These are phyloP conservation scores for Rhynchomys soricoides DNA, from an alignment of 2,113 vertebrate species.

Conservation along the genomic window DNA sequence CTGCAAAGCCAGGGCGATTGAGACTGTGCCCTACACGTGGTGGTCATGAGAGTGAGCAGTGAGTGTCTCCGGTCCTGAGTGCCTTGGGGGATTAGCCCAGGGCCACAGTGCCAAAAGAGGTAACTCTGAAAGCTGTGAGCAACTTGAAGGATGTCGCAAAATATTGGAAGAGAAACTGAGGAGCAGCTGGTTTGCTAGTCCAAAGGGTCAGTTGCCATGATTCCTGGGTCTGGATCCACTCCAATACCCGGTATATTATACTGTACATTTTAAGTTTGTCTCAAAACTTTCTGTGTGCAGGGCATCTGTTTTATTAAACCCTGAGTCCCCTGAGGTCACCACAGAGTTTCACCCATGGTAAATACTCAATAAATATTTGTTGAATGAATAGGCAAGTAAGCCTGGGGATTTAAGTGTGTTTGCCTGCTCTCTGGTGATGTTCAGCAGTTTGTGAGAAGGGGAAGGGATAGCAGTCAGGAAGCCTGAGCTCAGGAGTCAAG, in stretches of 20 bases:
- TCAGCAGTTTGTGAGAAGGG: background rate
- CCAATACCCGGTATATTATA: background rate
- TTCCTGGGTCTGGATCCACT: background rate
- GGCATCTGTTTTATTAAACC: background rate
- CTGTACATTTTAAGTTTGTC: background rate
- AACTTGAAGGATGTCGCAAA: background rate
- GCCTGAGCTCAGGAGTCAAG: background rate
- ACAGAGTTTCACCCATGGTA: background rate
- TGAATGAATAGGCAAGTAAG: background rate
- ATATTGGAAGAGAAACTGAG: background rate
- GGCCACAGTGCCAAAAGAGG: background rate
- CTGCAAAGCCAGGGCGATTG: background rate
- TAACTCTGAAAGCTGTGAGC: background rate
- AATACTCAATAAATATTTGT: background rate
- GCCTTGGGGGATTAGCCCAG: background rate
- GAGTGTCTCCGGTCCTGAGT: background rate
- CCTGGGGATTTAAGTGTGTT: background rate
- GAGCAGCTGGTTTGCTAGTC: background rate
- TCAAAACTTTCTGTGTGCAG: background rate
- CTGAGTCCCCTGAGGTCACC: background rate
- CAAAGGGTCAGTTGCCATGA: background rate
- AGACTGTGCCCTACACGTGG: background rate
- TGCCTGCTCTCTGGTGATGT: background rate
- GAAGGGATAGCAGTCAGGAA: no score
- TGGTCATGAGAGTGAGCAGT: background rate